Evolutionary conservation across 2,888 invertebrate genomes (phyloP), one percentile per base, ranked within the genome.

Genomic region (Drosophila mayaguana): DNA sequence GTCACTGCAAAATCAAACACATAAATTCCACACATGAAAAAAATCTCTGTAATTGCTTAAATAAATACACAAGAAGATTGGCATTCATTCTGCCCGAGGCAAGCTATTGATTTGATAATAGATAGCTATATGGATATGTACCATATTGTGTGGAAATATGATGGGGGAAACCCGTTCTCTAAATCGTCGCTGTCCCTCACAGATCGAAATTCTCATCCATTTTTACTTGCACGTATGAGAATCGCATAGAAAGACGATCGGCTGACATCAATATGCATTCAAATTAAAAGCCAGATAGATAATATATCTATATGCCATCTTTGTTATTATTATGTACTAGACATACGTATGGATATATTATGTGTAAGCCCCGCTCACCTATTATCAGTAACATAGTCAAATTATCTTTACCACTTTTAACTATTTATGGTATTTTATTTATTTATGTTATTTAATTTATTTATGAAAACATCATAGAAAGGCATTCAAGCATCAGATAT

Each of bases 1-100:
- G 87, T 84, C 84, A 83, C 74, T 60, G 71, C 55, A 65, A 88
- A 69, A 72, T 72, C 64, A 70, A 72, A 60, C 80, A 78, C 81
- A 80, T 78, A 83, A 88, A 88, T 83, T 69, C 69, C 25, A 16
- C 50, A 48, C 7, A 48, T 14, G 14, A 43, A 60, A 51, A 50
- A 65, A 45, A 50, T 40, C 51, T 75, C 36, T 59, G 50, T 79
- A 72, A 72, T 75, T 72, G 76, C 48, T 25, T 22, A 34, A 59
- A 60, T 55, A 68, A 68, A 62, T 54, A 22, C 28, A 18, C 40
- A 45, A 55, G 36, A 55, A 45, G 28, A 68, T 45, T 76, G 61
- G 48, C 74, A 46, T 40, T 51, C 50, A 59, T 51, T 61, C 42
- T 32, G 53, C 51, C 56, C 38, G 14, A 46, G 55, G 61, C 57